Conservation (phyloP, 2,888 invertebrate species). For the Hemicrepidius hirtus region DNA sequence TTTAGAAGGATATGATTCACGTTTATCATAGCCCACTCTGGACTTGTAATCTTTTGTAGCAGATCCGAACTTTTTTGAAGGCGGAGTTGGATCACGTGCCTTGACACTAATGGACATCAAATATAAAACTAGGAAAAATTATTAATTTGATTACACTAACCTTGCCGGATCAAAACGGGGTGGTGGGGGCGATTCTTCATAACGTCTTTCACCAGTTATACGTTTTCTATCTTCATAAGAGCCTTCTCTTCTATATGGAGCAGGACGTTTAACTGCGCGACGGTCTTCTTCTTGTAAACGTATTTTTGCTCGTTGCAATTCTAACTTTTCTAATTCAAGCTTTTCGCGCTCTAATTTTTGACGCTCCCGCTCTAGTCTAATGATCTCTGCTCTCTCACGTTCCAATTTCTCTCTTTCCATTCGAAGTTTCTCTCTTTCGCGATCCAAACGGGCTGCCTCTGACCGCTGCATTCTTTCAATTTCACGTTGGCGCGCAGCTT, state of each 20-base stretch:
- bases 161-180: slow-evolving; percentile 75
- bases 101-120: slow-evolving; percentile 58
- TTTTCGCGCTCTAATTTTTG: slow-evolving; percentile 79
- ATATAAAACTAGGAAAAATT: background rate
- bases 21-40: slow-evolving; percentile 63
- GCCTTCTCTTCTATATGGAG: slow-evolving; percentile 70
- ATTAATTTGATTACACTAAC: slow-evolving; percentile 50
- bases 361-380: slow-evolving; percentile 89
- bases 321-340: slow-evolving; percentile 83
- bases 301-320: slow-evolving; percentile 87
- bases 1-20: slow-evolving; percentile 63
- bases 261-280: slow-evolving; percentile 74
- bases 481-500: slow-evolving; percentile 85
- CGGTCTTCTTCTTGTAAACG: slow-evolving; percentile 77
- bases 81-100: slow-evolving; percentile 62
- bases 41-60: slow-evolving; percentile 61
- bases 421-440: slow-evolving; percentile 87
- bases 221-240: slow-evolving; percentile 68
- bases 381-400: slow-evolving; percentile 88
- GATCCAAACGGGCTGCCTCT: slow-evolving; percentile 87
- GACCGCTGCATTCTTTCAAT: slow-evolving; percentile 88
- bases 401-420: slow-evolving; percentile 92
- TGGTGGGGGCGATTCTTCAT: slow-evolving; percentile 76
- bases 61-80: slow-evolving; percentile 60
- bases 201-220: slow-evolving; percentile 66